Evolutionary conservation across 2,888 invertebrate genomes (phyloP), one percentile per base, ranked within the genome.

Genomic region (Limnephilus auricula): DNA sequence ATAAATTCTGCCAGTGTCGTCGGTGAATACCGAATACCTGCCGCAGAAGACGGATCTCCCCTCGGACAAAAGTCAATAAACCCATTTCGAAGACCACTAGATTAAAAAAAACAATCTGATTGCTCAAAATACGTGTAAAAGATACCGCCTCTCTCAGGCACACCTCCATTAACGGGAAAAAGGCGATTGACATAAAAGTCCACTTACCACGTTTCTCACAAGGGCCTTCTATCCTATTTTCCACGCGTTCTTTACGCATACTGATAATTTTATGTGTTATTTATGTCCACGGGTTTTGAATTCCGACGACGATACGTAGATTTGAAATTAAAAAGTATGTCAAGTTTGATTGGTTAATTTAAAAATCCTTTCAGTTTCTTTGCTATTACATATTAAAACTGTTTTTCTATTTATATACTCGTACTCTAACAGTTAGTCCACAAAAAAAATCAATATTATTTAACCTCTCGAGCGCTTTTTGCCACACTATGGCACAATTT

Each of bases 161-260:
- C 90, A 84, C 90, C 90, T 90, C 25, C 34, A 15, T 65, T 90
- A 90, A 90, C 90, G 90, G 90, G 65, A 34, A 65, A 32, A 45
- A 18, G 34, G n/a, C 89, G 83, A 90, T 90, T 83, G 90, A 90
- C 90, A 90, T 34, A 83, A 83, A 82, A 90, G n/a, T 83, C 90
- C 34, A 90, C 90, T 83, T 65, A 83, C 65, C 45, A 79, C 45
- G 18, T 80, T 79, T 15, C 80, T 94, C 94, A 96, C 96, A 96
- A 94, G 97, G 97, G 80, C 30, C 30, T 80, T 18, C 15, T 3
- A 32, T 80, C 31, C 32, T 15, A 31, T 32, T 80, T 80, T 80
- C 80, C 80, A 80, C 15, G 80, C 80, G 32, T 31, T 80, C 13
- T 80, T 80, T 32, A 15, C 65, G 6, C 5, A 25, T 25, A 25